Base-by-base conservation (phyloP, 2,113 vertebrate species). In the Eretmochelys imbricata region DNA sequence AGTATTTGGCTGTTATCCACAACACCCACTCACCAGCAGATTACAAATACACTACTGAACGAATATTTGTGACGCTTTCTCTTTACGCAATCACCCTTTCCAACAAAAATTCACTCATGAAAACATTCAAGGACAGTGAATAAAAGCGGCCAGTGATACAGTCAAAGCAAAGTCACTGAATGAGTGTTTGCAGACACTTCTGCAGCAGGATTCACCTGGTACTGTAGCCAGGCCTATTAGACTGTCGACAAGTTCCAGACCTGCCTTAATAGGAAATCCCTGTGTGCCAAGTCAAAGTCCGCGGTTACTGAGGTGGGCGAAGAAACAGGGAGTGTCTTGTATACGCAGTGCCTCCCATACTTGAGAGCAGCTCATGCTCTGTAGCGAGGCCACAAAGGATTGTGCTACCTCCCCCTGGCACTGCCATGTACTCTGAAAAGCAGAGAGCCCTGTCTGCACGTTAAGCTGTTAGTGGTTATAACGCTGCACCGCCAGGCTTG, bases 71-170 rank as follows among this genome's bases (percentile, higher is more conserved):
- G 25, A 22, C 5, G 10, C n/a, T 51, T 83, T 51, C 72, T n/a
- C 31, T 90, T 50, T 54, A n/a, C 59, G 14, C 59, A 17, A 38
- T 72, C 50, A 46, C 81, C 49, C 51, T 51, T 29, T 80, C 27
- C 82, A 83, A 12, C 69, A 57, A 31, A 75, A 82, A 55, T 2
- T n/a, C 0, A 0, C 79, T 78, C 59, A n/a, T 1, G 35, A 17
- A 2, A 17, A 6, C 0, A 1, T 53, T 83, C 80, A 50, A 1
- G 24, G 17, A 2, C 13, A 5, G 4, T 20, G 4, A 0, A 17
- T 78, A 22, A 81, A 51, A n/a, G 42, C 9, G 50, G 31, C 62
- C 84, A 1, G 3, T 59, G 27, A 35, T 27, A 4, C n/a, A 31
- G 2, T 75, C 42, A 19, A 16, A 50, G 46, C 0, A 4, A 35